Evolutionary conservation across 2,888 invertebrate genomes (phyloP).

Genomic region (Pecten maximus): DNA sequence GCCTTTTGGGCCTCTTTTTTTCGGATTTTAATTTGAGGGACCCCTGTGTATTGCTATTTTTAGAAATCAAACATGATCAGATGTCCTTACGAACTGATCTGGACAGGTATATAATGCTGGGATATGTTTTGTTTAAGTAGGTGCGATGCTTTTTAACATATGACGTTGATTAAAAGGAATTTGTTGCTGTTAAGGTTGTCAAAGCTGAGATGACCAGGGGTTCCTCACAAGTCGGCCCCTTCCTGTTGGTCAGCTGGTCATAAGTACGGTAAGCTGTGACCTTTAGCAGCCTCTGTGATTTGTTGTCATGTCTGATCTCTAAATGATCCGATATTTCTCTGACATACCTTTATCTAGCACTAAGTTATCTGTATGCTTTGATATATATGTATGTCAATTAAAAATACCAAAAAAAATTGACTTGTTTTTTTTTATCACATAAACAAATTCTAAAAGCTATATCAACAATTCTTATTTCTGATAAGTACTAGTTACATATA

Average conservation of each 20-base stretch:
- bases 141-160: neutral
- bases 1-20: neutral
- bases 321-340: neutral
- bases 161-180: neutral
- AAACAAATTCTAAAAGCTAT: too few species aligned
- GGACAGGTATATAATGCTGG: neutral
- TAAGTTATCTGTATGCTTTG: slow-evolving; percentile 19
- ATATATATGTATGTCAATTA: slow-evolving; percentile 1
- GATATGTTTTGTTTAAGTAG: neutral
- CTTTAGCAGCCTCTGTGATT: slow-evolving; percentile 1
- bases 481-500: too few species aligned
- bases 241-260: neutral
- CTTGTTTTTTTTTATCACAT: neutral
- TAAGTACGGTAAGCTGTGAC: neutral
- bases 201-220: neutral
- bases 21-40: neutral
- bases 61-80: neutral
- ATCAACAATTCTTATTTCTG: too few species aligned
- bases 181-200: neutral
- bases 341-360: slow-evolving; percentile 22
- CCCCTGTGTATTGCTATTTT: neutral
- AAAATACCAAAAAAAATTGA: neutral
- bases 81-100: neutral
- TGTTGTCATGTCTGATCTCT: neutral
- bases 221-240: neutral